Evolutionary conservation across 2,888 invertebrate species (phyloP), one percentile per base, ranked within the genome.

Genomic region (Mycalesis mineus): DNA sequence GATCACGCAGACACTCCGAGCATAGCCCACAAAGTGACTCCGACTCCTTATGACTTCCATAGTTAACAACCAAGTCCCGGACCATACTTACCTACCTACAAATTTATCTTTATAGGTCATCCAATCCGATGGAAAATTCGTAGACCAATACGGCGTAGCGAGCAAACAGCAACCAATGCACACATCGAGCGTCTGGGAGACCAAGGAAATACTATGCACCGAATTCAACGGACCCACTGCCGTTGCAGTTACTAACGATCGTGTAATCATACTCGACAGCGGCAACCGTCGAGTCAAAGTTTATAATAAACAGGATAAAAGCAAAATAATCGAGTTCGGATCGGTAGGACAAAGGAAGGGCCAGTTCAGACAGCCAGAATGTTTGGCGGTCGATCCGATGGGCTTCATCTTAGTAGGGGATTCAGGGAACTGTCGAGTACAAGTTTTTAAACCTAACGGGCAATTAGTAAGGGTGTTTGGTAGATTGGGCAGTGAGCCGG

Each of bases 341-440:
- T 88, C 92, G 0, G 84, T 92, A 54, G 95, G 95, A 0, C 91
- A 91, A 45, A 84, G 91, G 55, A 91, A 92, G 59, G 94, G 94
- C 0, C 94, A 95, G 72, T 93, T 95, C 73, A 91, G 94, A 70
- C 93, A 93, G 57, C 94, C 95, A 0, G 94, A 95, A 75, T 94
- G 94, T 0, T 84, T 96, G 4, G 90, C 93, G 0, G 92, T 95
- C 0, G 95, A 95, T 73, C 91, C 91, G 0, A 85, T 93, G 75
- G 95, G 95, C 0, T 94, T 94, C 73, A 93, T 96, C 39, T 81
- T 95, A 0, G 94, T 96, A 0, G 95, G 95, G 0, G 95, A 96
- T 74, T 93, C 94, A 0, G 95, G 95, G 0, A 95, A 95, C 73
- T 92, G 93, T 39, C 86, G 95, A 5, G 89, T 95, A 0, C 95